Base-by-base conservation (phyloP, 2,797 vertebrate genomes). In the Alectoris magna region DNA sequence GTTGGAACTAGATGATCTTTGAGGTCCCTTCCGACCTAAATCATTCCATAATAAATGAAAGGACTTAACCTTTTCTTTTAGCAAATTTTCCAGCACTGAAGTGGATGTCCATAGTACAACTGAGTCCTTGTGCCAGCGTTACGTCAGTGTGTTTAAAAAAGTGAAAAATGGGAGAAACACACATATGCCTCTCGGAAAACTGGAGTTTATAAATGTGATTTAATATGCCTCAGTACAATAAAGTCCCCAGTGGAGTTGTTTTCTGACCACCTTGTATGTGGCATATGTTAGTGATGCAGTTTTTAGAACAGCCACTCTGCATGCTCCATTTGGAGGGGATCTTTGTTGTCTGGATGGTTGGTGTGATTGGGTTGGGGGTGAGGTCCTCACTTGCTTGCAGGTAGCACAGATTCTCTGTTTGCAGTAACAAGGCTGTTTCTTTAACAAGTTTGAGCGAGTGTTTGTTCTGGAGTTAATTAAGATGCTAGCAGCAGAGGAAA, bases 401-500 rank as follows among this genome's bases (percentile, higher is more conserved):
- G 53, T 53, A 60, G 48, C n/a, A 41, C 71, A 64, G 7, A 51
- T 85, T 49, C 36, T 38, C 44, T 66, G 22, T 53, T 74, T 13
- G 24, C 29, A 73, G 77, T 44, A 74, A 41, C 22, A 56, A 27
- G 5, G 8, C 14, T 89, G 43, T 76, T 68, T 79, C 64, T 91
- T 86, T 68, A 78, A 66, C 49, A 27, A 49, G 67, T 74, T 49
- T 62, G 46, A 84, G 23, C 0, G 7, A 59, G 11, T 51, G 39
- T 72, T 80, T 94, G 38, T 56, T 79, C 75, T 93, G 92, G 74
- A 87, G 81, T 88, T 82, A 79, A 43, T 88, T 87, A 87, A 79
- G 88, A 39, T 81, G 70, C 53, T 76, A 74, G 43, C 46, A 91
- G 66, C 67, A 77, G 41, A 84, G 88, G 84, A 88, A 88, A 58